A percentile compares a stretch with the other conserved stretches of the same genome.
These are phyloP conservation scores for Nysson spinosus DNA, from an alignment of 2,888 invertebrate species.

Conservation along the genomic window DNA sequence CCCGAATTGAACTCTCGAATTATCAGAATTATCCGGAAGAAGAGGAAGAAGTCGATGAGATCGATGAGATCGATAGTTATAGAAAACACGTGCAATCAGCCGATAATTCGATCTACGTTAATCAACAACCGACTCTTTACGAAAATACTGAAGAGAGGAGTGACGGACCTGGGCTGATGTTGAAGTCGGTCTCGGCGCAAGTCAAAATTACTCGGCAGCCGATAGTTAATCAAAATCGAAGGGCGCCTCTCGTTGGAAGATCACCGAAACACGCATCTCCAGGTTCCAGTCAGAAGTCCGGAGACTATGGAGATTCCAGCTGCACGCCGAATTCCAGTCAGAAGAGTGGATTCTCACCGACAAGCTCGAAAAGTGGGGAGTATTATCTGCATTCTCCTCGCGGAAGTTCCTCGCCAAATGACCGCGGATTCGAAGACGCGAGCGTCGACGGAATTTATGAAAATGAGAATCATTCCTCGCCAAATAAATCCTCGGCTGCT, in stretches of 20 bases:
- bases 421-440: conserved; percentile 34
- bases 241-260: conserved; percentile 55
- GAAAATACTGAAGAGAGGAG: conserved; percentile 24
- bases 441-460: conserved; percentile 61
- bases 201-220: conserved; percentile 66
- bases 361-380: conserved; percentile 73
- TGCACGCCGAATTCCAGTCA: conserved; percentile 74
- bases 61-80: neutral
- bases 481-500: conserved; percentile 23
- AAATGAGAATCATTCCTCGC: conserved; percentile 36
- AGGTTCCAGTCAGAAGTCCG: conserved; percentile 72
- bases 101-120: conserved; percentile 46
- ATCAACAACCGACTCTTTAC: conserved; percentile 9
- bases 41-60: too few relatives aligned
- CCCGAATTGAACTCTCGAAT: conserved; percentile 63
- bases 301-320: conserved; percentile 72
- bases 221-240: conserved; percentile 63
- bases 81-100: neutral
- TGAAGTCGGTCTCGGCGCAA: conserved; percentile 69
- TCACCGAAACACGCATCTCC: conserved; percentile 68
- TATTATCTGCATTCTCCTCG: conserved; percentile 69
- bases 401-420: conserved; percentile 62
- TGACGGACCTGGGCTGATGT: conserved; percentile 15
- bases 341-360: conserved; percentile 72
- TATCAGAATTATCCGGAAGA: conserved; percentile 65